Base-by-base conservation (phyloP, 2,888 invertebrate genomes). In the Abscondita cerata region DNA sequence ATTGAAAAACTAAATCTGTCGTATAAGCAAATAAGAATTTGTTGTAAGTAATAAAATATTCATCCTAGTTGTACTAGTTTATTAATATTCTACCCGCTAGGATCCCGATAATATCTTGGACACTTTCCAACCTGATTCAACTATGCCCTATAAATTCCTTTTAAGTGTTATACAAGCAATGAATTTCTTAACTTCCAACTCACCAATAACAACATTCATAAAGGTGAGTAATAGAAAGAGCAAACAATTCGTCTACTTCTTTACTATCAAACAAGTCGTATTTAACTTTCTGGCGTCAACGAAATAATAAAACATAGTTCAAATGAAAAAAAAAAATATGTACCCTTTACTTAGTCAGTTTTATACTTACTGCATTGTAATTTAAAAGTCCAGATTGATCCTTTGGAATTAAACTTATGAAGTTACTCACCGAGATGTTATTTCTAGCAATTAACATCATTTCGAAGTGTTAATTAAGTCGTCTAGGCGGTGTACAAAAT, bases 291-390 rank as follows among this genome's bases (percentile, higher is more conserved):
- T n/a, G n/a, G n/a, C 68, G 68, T 65, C 65, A 58, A 40, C 44
- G 40, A 52, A 65, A 67, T 66, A 66, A 66, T 68, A 68, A 68
- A 68, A 59, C 64, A 56, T 59, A 47, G 52, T 64, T 25, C n/a
- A n/a, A n/a, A n/a, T n/a, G n/a, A n/a, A n/a, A n/a, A n/a, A n/a
- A n/a, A n/a, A n/a, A n/a, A n/a, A n/a, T n/a, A n/a, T n/a, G n/a
- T n/a, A n/a, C n/a, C n/a, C n/a, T 25, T 25, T 25, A 25, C 25
- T n/a, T n/a, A n/a, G n/a, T n/a, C n/a, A n/a, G n/a, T n/a, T n/a
- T n/a, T n/a, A n/a, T n/a, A n/a, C n/a, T n/a, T n/a, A 25, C 6
- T 25, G 25, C 25, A 6, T 25, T 6, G 25, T 25, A 25, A 25
- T 25, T 25, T 25, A 6, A 25, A 25, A 25, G 25, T 6, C 4